These are phyloP conservation scores for Callorhinus ursinus DNA, from an alignment of 2,113 vertebrate species.

Conservation along the genomic window DNA sequence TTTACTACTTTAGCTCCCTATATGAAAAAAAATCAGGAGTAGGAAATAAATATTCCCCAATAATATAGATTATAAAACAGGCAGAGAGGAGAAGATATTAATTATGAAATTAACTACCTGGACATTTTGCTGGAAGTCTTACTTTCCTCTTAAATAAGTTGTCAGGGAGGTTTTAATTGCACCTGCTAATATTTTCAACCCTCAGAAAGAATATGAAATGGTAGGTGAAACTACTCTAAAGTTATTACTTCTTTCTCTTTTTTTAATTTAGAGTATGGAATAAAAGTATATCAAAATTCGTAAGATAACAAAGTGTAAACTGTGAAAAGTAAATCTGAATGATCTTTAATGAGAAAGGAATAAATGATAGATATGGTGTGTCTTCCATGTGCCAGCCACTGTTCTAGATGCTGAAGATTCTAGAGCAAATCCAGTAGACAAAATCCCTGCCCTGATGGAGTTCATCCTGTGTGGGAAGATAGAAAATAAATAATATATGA, in stretches of 20 bases:
- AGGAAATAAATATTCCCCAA: background rate
- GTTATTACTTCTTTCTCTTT: background rate
- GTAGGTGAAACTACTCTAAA: background rate
- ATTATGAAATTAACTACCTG: background rate
- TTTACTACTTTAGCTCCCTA: background rate
- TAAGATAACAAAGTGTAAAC: background rate
- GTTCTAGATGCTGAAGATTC: background rate
- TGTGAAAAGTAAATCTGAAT: background rate
- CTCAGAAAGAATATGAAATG: background rate
- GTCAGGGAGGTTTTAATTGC: background rate
- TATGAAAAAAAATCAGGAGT: background rate
- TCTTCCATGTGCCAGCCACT: background rate
- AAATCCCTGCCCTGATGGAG: background rate
- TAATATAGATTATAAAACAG: background rate
- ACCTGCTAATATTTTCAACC: background rate
- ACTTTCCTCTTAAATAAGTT: background rate
- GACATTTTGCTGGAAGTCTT: background rate
- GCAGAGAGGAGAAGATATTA: background rate
- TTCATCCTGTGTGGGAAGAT: background rate
- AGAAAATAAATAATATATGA: background rate
- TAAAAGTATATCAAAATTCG: background rate
- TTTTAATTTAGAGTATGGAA: background rate
- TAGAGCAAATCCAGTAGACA: background rate
- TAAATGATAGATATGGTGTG: background rate
- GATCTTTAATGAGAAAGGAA: background rate